A percentile compares a stretch with the other conserved stretches of the same genome.
Conservation (phyloP, 2,113 vertebrate species). For the pig (Sus scrofa) region DNA sequence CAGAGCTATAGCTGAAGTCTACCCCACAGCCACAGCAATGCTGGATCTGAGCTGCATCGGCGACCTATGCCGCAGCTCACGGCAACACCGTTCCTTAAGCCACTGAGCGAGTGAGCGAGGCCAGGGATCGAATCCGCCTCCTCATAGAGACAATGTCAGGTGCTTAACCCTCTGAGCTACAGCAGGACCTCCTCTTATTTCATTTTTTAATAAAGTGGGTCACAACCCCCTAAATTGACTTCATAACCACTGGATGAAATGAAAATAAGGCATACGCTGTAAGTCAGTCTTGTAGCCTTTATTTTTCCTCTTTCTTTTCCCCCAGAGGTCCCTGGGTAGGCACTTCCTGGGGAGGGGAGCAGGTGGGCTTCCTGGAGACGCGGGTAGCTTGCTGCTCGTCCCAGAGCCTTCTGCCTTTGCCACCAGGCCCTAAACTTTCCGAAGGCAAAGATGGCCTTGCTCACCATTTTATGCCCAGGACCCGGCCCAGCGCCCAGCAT, state of each 20-base stretch:
- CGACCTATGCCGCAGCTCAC: too few relatives aligned
- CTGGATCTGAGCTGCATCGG: too few relatives aligned
- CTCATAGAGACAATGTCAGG: too few relatives aligned
- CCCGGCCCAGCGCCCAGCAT: not conserved
- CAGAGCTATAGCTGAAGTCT: too few relatives aligned
- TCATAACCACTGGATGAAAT: not conserved
- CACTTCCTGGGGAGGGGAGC: not conserved
- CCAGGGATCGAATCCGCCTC: too few relatives aligned
- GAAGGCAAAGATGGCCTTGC: not conserved
- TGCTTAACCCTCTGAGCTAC: too few relatives aligned
- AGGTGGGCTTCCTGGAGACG: not conserved
- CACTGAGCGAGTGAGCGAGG: too few relatives aligned
- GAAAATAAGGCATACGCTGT: not conserved
- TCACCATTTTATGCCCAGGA: too few relatives aligned
- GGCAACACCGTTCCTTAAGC: too few relatives aligned
- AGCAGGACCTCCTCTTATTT: not conserved
- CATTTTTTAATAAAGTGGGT: not conserved
- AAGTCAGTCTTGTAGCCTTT: accelerated
- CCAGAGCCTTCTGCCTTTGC: not conserved
- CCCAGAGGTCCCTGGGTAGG: not conserved
- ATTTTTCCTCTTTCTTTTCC: not conserved
- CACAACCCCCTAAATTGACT: not conserved
- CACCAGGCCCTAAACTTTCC: accelerated
- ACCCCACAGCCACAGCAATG: too few relatives aligned
- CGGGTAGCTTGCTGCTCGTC: not conserved